phyloP scores from a whole-genome alignment of 2,888 invertebrate species.

The Clepsis dumicolana region DNA sequence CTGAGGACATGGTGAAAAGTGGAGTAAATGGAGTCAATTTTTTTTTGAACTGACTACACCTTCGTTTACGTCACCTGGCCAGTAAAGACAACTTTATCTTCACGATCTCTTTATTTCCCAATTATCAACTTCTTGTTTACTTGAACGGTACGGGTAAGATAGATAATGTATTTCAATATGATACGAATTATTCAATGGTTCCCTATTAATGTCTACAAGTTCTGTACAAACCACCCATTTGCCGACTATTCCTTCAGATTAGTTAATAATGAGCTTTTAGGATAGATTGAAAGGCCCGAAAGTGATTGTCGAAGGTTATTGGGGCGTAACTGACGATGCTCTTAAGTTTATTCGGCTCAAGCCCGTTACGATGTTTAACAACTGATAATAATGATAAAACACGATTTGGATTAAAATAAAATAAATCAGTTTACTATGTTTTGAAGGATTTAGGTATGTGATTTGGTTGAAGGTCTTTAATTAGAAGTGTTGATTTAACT shows the following conservation, averaged over 20 bases:
- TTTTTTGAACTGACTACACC: no score
- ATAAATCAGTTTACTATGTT: neutral
- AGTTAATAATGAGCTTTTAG: slow-evolving; percentile 29
- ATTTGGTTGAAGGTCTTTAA: no score
- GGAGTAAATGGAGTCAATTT: no score
- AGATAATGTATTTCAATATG: neutral
- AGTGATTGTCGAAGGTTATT: slow-evolving; percentile 40
- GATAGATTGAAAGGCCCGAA: slow-evolving; percentile 35
- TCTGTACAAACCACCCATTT: slow-evolving; percentile 11
- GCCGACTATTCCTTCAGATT: slow-evolving; percentile 11
- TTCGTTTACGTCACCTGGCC: no score
- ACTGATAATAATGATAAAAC: slow-evolving; percentile 45
- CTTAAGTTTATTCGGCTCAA: slow-evolving; percentile 35
- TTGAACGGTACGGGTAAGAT: neutral
- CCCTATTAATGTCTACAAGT: neutral
- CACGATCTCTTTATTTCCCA: no score
- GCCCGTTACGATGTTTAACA: slow-evolving; percentile 29
- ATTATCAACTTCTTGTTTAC: no score
- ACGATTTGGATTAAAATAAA: slow-evolving; percentile 39
- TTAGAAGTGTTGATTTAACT: no score
- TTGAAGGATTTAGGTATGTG: no score
- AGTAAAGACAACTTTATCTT: no score
- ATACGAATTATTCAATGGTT: neutral
- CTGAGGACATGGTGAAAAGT: no score
- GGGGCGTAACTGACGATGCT: slow-evolving; percentile 39